These are phyloP conservation scores for Theropithecus gelada DNA, from an alignment of 2,113 vertebrate genomes.

Conservation along the genomic window DNA sequence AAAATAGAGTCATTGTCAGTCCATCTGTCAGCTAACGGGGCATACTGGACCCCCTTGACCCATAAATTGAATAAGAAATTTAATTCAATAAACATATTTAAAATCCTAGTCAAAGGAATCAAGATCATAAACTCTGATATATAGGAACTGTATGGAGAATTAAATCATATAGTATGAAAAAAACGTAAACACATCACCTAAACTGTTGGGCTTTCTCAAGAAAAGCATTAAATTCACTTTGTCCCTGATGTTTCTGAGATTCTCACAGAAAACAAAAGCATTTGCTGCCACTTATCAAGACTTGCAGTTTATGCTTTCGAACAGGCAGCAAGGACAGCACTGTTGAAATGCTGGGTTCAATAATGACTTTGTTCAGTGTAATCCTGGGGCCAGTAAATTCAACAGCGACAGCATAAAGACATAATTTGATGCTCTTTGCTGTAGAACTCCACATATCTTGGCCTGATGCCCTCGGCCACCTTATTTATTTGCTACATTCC, in stretches of 20 bases:
- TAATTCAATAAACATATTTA: background rate
- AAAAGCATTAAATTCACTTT: background rate
- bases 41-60: background rate
- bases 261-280: background rate
- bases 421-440: background rate
- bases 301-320: background rate
- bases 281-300: background rate
- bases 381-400: background rate
- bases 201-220: background rate
- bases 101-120: background rate
- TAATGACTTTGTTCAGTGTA: background rate
- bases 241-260: background rate
- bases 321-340: background rate
- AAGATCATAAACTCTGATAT: background rate
- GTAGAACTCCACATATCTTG: accelerated
- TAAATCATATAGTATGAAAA: background rate
- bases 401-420: background rate
- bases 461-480: background rate
- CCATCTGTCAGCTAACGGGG: background rate
- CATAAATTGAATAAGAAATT: background rate
- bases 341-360: background rate
- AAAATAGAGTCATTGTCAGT: background rate
- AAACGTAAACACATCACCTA: background rate
- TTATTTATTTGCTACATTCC: too few relatives aligned
- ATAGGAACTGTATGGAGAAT: background rate